Evolutionary conservation across 2,888 invertebrate species (phyloP).

Genomic region (Lycia hirtaria): DNA sequence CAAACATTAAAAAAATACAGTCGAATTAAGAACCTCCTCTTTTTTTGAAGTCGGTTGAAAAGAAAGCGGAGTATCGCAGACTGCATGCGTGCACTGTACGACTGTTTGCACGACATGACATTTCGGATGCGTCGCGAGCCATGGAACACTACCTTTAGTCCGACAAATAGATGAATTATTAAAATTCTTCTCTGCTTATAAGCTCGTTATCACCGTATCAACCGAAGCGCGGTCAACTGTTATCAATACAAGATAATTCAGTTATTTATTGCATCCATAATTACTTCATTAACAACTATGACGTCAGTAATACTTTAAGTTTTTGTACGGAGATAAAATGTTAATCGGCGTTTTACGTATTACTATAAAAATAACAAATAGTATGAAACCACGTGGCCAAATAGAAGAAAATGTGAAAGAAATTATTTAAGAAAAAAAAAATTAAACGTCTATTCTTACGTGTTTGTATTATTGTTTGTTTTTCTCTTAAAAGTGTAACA

Average conservation of each 20-base stretch:
- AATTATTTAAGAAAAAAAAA: no score
- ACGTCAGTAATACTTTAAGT: conserved; percentile 33
- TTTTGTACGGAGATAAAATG: conserved; percentile 5
- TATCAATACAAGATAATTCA: conserved; percentile 55
- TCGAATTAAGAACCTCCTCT: no score
- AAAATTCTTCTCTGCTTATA: neutral
- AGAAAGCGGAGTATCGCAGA: no score
- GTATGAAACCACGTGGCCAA: neutral
- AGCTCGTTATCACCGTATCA: conserved; percentile 35
- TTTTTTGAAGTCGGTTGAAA: no score
- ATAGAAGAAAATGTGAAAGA: no score
- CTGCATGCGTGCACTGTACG: no score
- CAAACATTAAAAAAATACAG: no score
- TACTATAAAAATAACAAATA: neutral
- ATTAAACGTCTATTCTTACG: no score
- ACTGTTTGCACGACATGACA: no score
- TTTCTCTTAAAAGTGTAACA: neutral
- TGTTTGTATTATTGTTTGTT: no score
- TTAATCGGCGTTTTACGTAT: neutral
- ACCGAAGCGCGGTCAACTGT: conserved; percentile 56
- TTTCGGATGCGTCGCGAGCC: no score
- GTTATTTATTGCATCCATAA: conserved; percentile 45
- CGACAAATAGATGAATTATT: neutral
- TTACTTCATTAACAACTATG: conserved; percentile 27
- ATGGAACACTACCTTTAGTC: neutral